Percentiles rank a stretch among this genome's conserved stretches.
Evolutionary conservation across 2,797 vertebrate genomes (phyloP).

Genomic region (Loris lydekkerianus): DNA sequence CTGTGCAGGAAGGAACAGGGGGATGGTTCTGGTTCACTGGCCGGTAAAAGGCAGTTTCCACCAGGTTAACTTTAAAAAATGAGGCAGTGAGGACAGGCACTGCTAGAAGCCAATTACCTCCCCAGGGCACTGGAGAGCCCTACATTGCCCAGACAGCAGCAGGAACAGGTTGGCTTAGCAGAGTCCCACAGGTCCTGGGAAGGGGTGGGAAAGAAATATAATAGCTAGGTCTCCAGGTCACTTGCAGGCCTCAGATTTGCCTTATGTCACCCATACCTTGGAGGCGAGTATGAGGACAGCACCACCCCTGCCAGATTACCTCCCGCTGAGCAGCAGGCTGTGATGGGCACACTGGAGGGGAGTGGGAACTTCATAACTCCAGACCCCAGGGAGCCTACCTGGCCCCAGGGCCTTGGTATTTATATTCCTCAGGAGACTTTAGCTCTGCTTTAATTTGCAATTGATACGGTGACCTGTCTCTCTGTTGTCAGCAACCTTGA

Average conservation of each 20-base stretch:
- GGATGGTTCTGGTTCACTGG: not conserved
- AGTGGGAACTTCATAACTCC: not conserved
- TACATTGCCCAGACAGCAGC: not conserved
- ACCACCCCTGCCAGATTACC: not conserved
- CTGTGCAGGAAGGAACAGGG: not conserved
- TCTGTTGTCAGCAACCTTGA: not conserved
- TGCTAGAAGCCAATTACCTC: not conserved
- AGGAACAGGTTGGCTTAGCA: too few relatives aligned
- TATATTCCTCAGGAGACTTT: not conserved
- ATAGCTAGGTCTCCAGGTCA: not conserved
- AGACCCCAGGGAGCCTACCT: not conserved
- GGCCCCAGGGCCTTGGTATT: accelerated
- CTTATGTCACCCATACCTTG: not conserved
- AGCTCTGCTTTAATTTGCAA: not conserved
- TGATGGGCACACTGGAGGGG: not conserved
- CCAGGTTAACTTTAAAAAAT: conserved; percentile 12
- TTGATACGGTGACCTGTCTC: not conserved
- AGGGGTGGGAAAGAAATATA: not conserved
- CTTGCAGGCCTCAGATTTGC: not conserved
- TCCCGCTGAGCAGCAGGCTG: not conserved
- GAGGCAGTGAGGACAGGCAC: not conserved
- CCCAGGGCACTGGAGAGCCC: not conserved
- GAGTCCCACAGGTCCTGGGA: not conserved
- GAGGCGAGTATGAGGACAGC: not conserved
- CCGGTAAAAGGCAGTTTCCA: not conserved